Conservation (phyloP, 2,113 vertebrate species). For the Heteronetta atricapilla region DNA sequence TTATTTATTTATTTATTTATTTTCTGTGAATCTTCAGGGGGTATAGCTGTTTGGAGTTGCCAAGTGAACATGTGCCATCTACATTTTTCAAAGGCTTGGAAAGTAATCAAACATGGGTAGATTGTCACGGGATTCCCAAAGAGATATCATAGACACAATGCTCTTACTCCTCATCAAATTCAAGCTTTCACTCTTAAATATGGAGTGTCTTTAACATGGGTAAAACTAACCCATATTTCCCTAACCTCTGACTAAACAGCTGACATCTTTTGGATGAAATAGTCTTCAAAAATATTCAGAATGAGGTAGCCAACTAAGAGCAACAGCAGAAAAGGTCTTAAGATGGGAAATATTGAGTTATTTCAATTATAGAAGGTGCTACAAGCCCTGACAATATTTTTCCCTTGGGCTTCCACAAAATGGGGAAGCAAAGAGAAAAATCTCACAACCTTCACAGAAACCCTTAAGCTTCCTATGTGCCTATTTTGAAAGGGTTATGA, state of each 20-base stretch:
- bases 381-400: background rate
- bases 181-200: background rate
- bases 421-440: conserved; percentile 13
- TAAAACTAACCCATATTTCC: background rate
- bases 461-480: background rate
- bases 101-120: background rate
- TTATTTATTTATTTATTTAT: background rate
- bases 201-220: background rate
- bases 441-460: conserved; percentile 13
- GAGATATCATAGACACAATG: background rate
- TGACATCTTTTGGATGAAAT: conserved; percentile 1
- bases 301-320: background rate
- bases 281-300: background rate
- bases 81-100: background rate
- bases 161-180: background rate
- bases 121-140: background rate
- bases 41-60: background rate
- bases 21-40: background rate
- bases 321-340: background rate
- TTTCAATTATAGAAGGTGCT: conserved; percentile 23
- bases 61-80: background rate
- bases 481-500: conserved; percentile 41
- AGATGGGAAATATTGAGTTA: background rate
- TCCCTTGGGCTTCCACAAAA: conserved; percentile 16
- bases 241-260: background rate